These are phyloP conservation scores for Zaprionus gabonicus DNA, from an alignment of 1,140 invertebrate genomes.

Conservation along the genomic window DNA sequence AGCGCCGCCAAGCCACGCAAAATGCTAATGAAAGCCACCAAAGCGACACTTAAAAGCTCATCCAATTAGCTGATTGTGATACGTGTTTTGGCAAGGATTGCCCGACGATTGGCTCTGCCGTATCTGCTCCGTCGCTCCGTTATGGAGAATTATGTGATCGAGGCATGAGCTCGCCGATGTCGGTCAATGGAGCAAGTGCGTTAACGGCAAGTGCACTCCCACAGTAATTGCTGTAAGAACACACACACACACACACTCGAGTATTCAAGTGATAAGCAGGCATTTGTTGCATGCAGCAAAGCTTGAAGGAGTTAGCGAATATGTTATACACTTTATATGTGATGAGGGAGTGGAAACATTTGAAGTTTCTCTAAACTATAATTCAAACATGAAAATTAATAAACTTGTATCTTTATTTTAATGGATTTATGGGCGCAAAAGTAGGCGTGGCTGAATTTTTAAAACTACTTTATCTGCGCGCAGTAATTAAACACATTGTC, in stretches of 20 bases:
- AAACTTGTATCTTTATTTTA: too few species aligned
- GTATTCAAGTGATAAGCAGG: conserved; percentile 26
- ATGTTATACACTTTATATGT: neutral
- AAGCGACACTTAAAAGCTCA: conserved; percentile 55
- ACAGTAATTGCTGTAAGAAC: neutral
- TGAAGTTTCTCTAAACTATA: too few species aligned
- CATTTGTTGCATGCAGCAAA: too few species aligned
- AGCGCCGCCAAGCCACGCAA: conserved; percentile 38
- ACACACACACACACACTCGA: neutral
- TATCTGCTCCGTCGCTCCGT: conserved; percentile 1
- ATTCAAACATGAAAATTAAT: too few species aligned
- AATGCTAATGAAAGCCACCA: conserved; percentile 77
- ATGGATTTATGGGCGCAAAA: too few species aligned
- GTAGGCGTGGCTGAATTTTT: too few species aligned
- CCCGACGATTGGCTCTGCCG: conserved; percentile 23
- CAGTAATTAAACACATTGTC: too few species aligned
- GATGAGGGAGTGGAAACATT: accelerated
- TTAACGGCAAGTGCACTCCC: conserved; percentile 20
- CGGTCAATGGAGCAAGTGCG: conserved; percentile 71
- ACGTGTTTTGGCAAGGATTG: conserved; percentile 69
- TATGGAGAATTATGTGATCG: conserved; percentile 60
- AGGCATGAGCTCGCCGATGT: conserved; percentile 49
- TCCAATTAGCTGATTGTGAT: conserved; percentile 78
- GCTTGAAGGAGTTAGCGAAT: neutral
- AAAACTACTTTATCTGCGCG: accelerated